Base-by-base conservation (phyloP, 2,888 invertebrate genomes). In the Pristionchus arcanus region DNA sequence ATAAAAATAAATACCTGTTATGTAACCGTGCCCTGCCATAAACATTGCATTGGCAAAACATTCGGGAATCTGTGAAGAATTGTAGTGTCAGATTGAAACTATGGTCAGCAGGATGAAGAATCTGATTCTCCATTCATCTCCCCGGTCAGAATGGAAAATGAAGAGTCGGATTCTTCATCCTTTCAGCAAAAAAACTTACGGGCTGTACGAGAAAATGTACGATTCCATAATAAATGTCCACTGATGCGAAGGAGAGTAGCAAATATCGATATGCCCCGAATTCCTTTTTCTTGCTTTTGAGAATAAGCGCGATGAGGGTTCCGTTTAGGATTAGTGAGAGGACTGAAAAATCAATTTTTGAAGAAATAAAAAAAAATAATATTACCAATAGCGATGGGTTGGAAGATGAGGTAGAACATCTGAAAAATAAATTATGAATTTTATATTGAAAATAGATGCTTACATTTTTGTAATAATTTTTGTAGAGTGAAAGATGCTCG, bases 121-220 rank as follows among this genome's bases (percentile, higher is more conserved):
- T 49, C 42, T 49, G 42, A 49, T 13, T 49, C 42, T 49, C 13
- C 42, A 49, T 9, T 49, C 42, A 42, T 42, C 42, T 42, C 42
- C 4, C 42, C 42, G 42, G 42, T 42, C 42, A 49, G 42, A n/a
- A 59, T 59, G 25, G 25, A 19, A 19, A 59, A 59, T 59, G 25
- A 59, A 21, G 59, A 55, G 21, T 21, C 55, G 55, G 21, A 55
- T 55, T 49, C 42, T 49, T 9, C 42, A 55, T 21, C 9, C 63
- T 63, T 21, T 4, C 25, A n/a, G 21, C 25, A 68, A 31, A 19
- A 21, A 1, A 68, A 19, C 68, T 68, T 42, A 77, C 74, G 3
- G 74, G 74, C 42, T 77, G 74, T 13, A 77, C 25, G 37, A 77
- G 74, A 77, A 77, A 77, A 11, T 77, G 74, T 25, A 77, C 74